Evolutionary conservation across 2,797 vertebrate genomes (phyloP).

Genomic region (Poecile montanus): DNA sequence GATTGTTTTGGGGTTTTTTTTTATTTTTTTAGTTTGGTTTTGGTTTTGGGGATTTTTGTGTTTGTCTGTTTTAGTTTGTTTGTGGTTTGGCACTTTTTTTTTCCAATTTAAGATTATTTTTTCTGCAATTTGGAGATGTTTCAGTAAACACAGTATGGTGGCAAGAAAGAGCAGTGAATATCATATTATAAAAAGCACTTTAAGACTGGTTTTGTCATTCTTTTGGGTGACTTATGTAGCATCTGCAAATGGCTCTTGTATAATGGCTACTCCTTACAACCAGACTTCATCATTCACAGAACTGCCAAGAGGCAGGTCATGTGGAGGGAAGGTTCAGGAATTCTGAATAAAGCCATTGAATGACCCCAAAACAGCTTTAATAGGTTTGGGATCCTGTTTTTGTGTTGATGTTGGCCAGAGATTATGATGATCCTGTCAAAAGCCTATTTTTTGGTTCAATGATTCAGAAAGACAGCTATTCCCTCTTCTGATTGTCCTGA

Average conservation of each 20-base stretch:
- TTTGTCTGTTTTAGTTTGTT: neutral
- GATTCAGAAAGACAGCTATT: conserved; percentile 33
- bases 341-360: neutral
- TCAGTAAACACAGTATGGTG: neutral
- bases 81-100: neutral
- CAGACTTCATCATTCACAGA: neutral
- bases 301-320: neutral
- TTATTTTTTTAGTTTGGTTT: neutral
- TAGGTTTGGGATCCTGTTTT: neutral
- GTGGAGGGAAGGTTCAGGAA: neutral
- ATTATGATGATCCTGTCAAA: conserved; percentile 3
- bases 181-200: neutral
- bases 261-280: neutral
- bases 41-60: neutral
- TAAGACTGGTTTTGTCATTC: neutral
- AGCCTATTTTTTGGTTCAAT: conserved; percentile 19
- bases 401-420: neutral
- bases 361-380: neutral
- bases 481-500: neutral
- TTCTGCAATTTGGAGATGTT: neutral
- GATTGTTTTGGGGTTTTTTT: fast-evolving
- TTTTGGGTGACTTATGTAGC: neutral
- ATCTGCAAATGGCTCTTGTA: neutral
- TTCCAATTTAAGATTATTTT: neutral
- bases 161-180: neutral